Evolutionary conservation across 2,888 invertebrate genomes (phyloP).

Genomic region (Tryphoninae sp.): DNA sequence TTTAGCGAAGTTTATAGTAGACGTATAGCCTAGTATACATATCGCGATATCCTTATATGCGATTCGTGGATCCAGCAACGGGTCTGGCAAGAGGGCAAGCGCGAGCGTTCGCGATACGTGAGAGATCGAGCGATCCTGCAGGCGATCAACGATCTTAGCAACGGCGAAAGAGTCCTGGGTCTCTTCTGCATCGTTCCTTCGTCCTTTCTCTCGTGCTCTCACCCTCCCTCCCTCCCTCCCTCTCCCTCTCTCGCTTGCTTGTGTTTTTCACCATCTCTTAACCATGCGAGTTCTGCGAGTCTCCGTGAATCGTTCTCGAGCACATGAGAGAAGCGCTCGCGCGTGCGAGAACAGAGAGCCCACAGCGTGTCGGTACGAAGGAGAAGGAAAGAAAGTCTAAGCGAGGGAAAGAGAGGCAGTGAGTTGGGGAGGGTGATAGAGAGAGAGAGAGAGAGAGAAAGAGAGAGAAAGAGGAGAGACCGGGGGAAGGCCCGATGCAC

Average conservation of each 20-base stretch:
- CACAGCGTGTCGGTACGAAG: conserved; percentile 42
- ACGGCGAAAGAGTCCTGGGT: conserved; percentile 51
- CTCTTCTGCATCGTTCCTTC: conserved; percentile 41
- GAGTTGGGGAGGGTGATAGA: conserved; percentile 31
- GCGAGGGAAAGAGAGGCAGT: conserved; percentile 18
- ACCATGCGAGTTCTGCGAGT: conserved; percentile 54
- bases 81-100: conserved; percentile 40
- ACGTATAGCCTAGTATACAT: conserved; percentile 47
- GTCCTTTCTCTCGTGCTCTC: conserved; percentile 2
- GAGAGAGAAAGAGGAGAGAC: conserved; percentile 48
- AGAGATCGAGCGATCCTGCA: conserved; percentile 59
- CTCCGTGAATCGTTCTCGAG: conserved; percentile 68
- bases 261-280: conserved; percentile 13
- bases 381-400: conserved; percentile 32
- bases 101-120: conserved; percentile 51
- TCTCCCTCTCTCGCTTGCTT: conserved; percentile 16
- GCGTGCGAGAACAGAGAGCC: conserved; percentile 34
- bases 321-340: conserved; percentile 62
- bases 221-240: neutral
- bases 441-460: conserved; percentile 44
- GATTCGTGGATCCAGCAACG: conserved; percentile 43
- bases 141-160: conserved; percentile 61
- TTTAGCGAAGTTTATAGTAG: conserved; percentile 17
- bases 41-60: conserved; percentile 58
- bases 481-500: conserved; percentile 61